Conservation (phyloP, 2,888 invertebrate genomes). For the Trimorus sp. region DNA sequence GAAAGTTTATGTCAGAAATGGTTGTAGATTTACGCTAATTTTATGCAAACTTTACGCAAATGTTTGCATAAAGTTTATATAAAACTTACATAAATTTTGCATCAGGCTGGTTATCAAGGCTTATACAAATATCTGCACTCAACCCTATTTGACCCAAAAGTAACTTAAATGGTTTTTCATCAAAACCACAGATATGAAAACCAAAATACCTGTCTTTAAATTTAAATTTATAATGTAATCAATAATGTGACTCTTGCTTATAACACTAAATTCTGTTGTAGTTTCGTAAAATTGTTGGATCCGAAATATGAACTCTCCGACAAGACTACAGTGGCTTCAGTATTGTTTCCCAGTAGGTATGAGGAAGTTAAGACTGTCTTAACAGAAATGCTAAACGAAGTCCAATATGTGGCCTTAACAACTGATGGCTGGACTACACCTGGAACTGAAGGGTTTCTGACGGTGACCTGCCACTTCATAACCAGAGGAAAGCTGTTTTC, state of each 20-base stretch:
- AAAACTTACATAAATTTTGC: no score
- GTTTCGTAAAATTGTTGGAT: conserved; percentile 28
- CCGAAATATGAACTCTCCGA: conserved; percentile 29
- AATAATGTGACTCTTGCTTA: not conserved
- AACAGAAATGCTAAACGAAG: conserved; percentile 7
- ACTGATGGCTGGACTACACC: conserved; percentile 29
- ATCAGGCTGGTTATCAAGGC: no score
- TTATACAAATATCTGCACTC: no score
- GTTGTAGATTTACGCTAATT: no score
- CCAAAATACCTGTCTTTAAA: not conserved
- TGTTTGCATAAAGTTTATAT: no score
- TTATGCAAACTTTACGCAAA: no score
- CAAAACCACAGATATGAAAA: not conserved
- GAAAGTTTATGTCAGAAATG: no score
- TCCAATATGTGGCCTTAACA: conserved; percentile 7
- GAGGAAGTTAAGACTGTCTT: not conserved
- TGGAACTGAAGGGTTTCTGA: conserved; percentile 20
- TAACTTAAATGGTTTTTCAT: not conserved
- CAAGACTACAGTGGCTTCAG: conserved; percentile 4
- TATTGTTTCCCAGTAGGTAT: conserved; percentile 6
- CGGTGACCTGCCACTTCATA: conserved; percentile 30
- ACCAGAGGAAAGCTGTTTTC: conserved; percentile 4
- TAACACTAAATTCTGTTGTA: conserved; percentile 5
- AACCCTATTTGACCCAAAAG: not conserved
- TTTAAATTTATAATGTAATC: not conserved